phyloP scores from a whole-genome alignment of 2,888 invertebrate genomes.

The Ophonus ardosiacus region DNA sequence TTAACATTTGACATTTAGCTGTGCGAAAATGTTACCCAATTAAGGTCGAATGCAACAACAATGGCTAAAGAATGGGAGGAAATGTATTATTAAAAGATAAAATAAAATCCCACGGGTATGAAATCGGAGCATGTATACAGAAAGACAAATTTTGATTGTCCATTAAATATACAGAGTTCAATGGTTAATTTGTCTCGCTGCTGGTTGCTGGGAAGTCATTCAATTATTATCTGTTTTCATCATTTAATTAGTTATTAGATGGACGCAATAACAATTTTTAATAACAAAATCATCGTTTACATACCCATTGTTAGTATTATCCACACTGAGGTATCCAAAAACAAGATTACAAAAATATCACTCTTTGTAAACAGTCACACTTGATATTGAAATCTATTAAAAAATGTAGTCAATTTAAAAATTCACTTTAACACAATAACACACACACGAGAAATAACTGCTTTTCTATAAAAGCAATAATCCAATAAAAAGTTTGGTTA shows the following conservation, averaged over 20 bases:
- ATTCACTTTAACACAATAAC: constrained; percentile 45
- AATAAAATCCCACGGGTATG: constrained; percentile 51
- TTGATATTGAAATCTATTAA: constrained; percentile 48
- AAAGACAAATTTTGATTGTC: constrained; percentile 46
- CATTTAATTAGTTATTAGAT: constrained; percentile 7
- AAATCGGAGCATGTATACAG: constrained; percentile 34
- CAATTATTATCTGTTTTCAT: constrained; percentile 45
- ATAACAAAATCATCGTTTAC: constrained; percentile 27
- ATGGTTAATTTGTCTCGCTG: neutral
- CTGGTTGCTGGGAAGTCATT: constrained; percentile 18
- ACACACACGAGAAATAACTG: constrained; percentile 48
- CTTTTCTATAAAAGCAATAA: constrained; percentile 34
- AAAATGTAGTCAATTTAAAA: constrained; percentile 28
- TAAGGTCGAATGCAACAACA: constrained; percentile 53
- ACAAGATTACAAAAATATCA: constrained; percentile 45
- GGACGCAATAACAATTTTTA: constrained; percentile 24
- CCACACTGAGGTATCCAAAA: constrained; percentile 48
- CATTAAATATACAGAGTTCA: constrained; percentile 45
- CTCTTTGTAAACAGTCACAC: constrained; percentile 39
- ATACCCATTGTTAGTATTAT: constrained; percentile 49
- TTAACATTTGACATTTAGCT: constrained; percentile 49
- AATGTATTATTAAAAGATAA: constrained; percentile 54
- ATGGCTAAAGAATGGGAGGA: constrained; percentile 41
- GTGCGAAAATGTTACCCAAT: constrained; percentile 54
- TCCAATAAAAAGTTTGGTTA: constrained; percentile 47